Percentiles rank a stretch among this genome's conserved stretches.
phyloP scores from a whole-genome alignment of 2,888 invertebrate species.

The Hirudinaria manillensis region DNA sequence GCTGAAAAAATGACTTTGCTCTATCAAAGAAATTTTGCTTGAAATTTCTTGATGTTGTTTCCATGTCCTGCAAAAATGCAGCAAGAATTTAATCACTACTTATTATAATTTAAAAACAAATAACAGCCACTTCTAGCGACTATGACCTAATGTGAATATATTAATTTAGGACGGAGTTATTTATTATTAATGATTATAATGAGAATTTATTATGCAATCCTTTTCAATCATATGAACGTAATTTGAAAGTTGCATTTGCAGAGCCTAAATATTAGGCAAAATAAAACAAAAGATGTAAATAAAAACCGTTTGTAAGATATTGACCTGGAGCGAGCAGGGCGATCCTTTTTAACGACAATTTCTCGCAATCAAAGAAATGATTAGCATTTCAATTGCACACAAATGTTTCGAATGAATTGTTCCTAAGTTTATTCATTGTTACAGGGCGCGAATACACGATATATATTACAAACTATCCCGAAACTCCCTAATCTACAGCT shows the following conservation, averaged over 20 bases:
- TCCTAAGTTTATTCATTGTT: conserved; percentile 5
- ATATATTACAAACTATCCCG: neutral
- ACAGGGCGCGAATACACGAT: neutral
- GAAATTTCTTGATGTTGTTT: conserved; percentile 9
- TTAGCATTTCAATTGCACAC: neutral
- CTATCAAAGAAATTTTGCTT: conserved; percentile 24
- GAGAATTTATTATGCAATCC: no score
- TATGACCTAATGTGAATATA: no score
- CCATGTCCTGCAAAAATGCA: conserved; percentile 14
- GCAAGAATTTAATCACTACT: neutral
- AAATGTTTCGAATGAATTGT: neutral
- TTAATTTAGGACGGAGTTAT: no score
- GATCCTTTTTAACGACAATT: neutral
- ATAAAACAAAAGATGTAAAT: no score
- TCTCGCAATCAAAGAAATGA: neutral
- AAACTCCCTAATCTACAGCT: conserved; percentile 17
- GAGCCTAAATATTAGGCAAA: no score
- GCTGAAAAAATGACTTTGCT: conserved; percentile 22
- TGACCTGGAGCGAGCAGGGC: conserved; percentile 12
- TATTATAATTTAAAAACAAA: no score
- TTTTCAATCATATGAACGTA: no score
- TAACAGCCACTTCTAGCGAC: no score
- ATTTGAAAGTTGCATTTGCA: no score
- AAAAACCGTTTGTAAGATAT: neutral
- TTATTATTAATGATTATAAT: no score